Base-by-base conservation (phyloP, 53 echinoderm and acorn worm species). In the Temnopleurus reevesii region DNA sequence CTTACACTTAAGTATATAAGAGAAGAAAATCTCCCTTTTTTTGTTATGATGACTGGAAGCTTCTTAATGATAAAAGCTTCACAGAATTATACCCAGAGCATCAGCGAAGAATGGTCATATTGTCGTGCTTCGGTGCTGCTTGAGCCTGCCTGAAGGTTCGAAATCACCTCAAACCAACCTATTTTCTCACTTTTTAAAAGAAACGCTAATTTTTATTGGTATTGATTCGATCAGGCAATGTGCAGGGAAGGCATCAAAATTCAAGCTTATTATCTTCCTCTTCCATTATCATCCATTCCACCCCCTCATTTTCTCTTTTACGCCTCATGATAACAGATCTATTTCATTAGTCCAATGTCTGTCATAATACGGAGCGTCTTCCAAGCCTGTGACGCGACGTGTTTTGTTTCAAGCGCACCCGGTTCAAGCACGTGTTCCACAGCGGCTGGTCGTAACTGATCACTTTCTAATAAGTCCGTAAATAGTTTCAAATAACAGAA, bases 331-430 rank as follows among this genome's bases (percentile, higher is more conserved):
- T 41, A 71, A 38, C 80, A 30, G 80, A 49, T 55, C 53, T 55
- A 83, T 83, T 83, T 83, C 83, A 83, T 83, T 83, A 83, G 34
- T 36, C 33, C 23, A 1, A 30, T 33, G 55, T 54, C 83, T 83
- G 83, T 83, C 83, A 83, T 54, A 83, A 83, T 83, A 83, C 41
- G 83, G 41, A 55, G 55, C 83, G 83, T 83, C 83, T 55, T 83
- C 83, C 55, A 35, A 17, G 33, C 35, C 54, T 31, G 28, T 19
- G 54, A 9, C 47, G 55, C 10, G 0, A 21, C 35, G 83, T 35
- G 83, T 83, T 83, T 55, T 55, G 83, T 83, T 83, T 83, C 83
- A 55, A 36, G 55, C 55, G 15, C 53, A 55, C 54, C 83, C 83
- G 55, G 33, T 47, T 0, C 19, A 29, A 35, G 33, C 83, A 83